These are phyloP conservation scores for Pomacea maculata DNA, from an alignment of 1,140 invertebrate species.

Conservation along the genomic window DNA sequence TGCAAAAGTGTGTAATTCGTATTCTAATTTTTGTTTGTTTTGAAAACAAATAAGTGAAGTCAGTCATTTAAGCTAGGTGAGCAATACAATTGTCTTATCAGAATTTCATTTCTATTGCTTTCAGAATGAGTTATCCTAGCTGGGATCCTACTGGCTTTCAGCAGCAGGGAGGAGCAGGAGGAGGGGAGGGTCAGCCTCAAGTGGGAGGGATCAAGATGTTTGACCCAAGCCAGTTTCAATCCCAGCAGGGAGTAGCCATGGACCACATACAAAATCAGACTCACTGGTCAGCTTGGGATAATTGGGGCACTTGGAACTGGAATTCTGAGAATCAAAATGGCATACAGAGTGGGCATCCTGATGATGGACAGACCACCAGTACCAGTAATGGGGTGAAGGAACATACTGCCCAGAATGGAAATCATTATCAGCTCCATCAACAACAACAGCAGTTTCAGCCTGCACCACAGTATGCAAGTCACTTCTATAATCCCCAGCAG, in stretches of 20 bases:
- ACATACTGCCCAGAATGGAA: neutral
- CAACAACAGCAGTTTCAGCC: slow-evolving; percentile 16
- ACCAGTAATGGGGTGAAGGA: neutral
- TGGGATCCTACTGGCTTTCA: slow-evolving; percentile 5
- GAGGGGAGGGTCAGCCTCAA: slow-evolving; percentile 12
- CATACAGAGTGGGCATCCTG: slow-evolving; percentile 5
- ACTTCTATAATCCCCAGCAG: slow-evolving; percentile 16
- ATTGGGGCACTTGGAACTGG: slow-evolving; percentile 38
- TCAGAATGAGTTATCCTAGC: slow-evolving; percentile 40
- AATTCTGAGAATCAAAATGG: slow-evolving; percentile 16
- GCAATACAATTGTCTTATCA: neutral
- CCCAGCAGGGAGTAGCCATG: neutral
- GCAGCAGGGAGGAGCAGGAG: slow-evolving; percentile 29
- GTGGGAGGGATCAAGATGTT: slow-evolving; percentile 45
- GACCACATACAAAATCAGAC: slow-evolving; percentile 4
- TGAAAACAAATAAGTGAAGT: slow-evolving; percentile 5
- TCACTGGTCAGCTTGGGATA: slow-evolving; percentile 26
- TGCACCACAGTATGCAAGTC: slow-evolving; percentile 1
- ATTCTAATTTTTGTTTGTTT: neutral
- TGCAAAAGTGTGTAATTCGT: neutral
- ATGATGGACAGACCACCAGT: neutral
- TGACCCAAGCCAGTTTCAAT: slow-evolving; percentile 43
- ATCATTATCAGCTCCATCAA: slow-evolving; percentile 16
- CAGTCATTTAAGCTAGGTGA: neutral
- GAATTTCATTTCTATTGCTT: slow-evolving; percentile 18